Base-by-base conservation (phyloP, 2,888 invertebrate genomes). In the Sphaerophoria rueppellii region DNA sequence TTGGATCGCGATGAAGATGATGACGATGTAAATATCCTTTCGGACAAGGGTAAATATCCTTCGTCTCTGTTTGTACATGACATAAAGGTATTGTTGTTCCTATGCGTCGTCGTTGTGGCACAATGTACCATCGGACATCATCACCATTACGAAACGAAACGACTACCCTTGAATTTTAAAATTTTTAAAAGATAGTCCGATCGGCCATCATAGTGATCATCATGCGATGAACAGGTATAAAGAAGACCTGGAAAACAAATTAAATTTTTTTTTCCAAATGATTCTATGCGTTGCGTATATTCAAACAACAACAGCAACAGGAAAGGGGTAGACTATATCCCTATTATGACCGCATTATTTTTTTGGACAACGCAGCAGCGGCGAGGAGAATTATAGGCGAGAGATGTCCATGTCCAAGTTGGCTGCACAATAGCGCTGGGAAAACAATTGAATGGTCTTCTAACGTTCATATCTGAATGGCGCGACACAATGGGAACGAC, bases 351-450 rank as follows among this genome's bases (percentile, higher is more conserved):
- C 88, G 86, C 83, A 88, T 87, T 87, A 88, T 82, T 87, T 24
- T 24, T 24, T 88, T 87, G 87, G 88, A 88, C 86, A 88, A 88
- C 81, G 88, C 86, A 88, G 24, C 24, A 24, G 24, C 24, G 24
- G 24, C 24, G 24, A 24, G 24, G 24, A 24, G 24, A 24, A 24
- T 24, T 24, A 87, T 87, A 90, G 90, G 90, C 90, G 90, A 90
- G 90, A 90, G 24, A 24, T 24, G 24, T 24, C 24, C 24, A 24
- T 90, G 90, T 90, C 90, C 90, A 90, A 90, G 90, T 88, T 89
- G 87, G 89, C 89, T 88, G 89, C 88, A 90, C 89, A 90, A 90
- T 89, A 88, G 89, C 24, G 24, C 88, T 60, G 57, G 87, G 85
- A 88, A 24, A 24, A 88, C 86, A 88, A 87, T 76, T n/a, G 82